These are phyloP conservation scores for Butorides virescens DNA, from an alignment of 2,113 vertebrate genomes.

Conservation along the genomic window DNA sequence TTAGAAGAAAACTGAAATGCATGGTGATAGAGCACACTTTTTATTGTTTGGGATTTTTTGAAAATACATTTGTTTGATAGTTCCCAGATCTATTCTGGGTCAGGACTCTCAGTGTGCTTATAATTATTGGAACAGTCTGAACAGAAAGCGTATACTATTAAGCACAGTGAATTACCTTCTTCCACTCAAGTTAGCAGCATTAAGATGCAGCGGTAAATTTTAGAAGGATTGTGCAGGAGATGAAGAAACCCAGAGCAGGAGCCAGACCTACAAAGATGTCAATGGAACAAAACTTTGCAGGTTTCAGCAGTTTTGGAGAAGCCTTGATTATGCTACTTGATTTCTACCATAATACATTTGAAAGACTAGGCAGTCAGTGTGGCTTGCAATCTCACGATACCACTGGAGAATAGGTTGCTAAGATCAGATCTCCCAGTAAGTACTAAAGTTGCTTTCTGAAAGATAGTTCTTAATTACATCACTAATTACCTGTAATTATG, in stretches of 20 bases:
- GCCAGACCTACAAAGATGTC: background rate
- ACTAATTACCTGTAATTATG: background rate
- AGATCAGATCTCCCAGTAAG: background rate
- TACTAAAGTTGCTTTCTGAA: background rate
- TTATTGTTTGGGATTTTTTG: background rate
- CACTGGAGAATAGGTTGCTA: background rate
- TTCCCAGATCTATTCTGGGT: background rate
- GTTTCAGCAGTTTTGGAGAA: background rate
- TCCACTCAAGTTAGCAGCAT: background rate
- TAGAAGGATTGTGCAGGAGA: background rate
- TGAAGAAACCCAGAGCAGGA: background rate
- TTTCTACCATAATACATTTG: background rate
- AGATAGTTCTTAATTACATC: background rate
- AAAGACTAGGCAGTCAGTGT: background rate
- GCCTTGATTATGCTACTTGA: background rate
- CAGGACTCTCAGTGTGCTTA: background rate
- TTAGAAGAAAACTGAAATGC: background rate
- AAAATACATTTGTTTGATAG: background rate
- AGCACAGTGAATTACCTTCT: background rate
- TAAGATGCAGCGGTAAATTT: background rate
- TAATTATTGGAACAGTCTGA: background rate
- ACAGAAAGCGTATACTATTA: background rate
- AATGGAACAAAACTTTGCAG: accelerated
- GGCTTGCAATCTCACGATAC: background rate
- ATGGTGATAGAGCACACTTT: background rate